These are phyloP conservation scores for Gortyna flavago DNA, from an alignment of 2,888 invertebrate genomes.

Conservation along the genomic window DNA sequence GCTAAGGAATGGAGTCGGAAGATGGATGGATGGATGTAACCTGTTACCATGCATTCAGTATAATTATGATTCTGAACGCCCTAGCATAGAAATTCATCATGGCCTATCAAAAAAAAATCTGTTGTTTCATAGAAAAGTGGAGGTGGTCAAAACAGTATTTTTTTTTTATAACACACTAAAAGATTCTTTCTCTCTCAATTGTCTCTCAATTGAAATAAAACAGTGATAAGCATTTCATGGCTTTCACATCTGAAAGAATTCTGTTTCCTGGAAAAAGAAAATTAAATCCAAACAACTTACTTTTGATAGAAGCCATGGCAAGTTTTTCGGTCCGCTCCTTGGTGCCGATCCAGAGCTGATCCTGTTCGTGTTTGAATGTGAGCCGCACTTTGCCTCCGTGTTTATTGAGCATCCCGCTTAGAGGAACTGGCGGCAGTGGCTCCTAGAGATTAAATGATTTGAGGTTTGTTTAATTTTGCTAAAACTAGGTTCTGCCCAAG, in stretches of 20 bases:
- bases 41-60: no score
- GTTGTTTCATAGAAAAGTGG: no score
- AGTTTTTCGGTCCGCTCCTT: slow-evolving; percentile 98
- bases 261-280: not conserved
- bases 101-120: no score
- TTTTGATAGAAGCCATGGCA: slow-evolving; percentile 96
- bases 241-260: not conserved
- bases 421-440: slow-evolving; percentile 94
- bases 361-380: slow-evolving; percentile 97
- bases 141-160: no score
- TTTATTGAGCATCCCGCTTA: slow-evolving; percentile 97
- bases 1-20: not conserved
- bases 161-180: no score
- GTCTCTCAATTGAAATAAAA: no score
- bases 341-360: slow-evolving; percentile 97
- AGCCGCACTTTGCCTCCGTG: slow-evolving; percentile 96
- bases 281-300: slow-evolving; percentile 83
- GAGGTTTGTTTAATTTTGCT: not conserved
- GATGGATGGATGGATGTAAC: no score
- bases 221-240: no score
- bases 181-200: no score
- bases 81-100: no score
- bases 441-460: slow-evolving; percentile 89
- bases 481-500: not conserved
- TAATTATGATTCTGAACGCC: no score